Base-by-base conservation (phyloP, 2,888 invertebrate genomes). In the Blomia tropicalis region DNA sequence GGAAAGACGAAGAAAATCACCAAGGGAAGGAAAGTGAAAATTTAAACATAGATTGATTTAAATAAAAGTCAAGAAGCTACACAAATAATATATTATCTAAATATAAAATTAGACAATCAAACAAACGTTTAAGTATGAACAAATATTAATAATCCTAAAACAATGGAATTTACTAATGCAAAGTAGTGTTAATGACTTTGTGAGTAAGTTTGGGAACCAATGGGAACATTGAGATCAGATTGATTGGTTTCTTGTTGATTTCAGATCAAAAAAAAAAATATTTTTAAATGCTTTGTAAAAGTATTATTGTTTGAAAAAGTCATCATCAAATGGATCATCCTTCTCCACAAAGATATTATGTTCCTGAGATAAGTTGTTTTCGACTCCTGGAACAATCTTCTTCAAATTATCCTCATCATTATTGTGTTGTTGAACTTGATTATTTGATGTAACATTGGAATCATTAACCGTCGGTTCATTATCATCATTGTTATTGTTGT, bases 301-400 rank as follows among this genome's bases (percentile, higher is more conserved):
- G n/a, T 56, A n/a, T 56, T 3, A 56, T n/a, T 11, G 11, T 25
- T 56, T 56, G 29, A 56, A 56, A 25, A 56, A 56, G 14, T 56
- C 56, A 56, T 56, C 56, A 27, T 56, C 56, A 31, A 56, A 56
- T 31, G 56, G 56, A 36, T 56, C 56, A 22, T 31, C 29, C 23
- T 56, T 56, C 2, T 7, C 29, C 2, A 23, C 56, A 56, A 56
- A 56, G 19, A 56, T 56, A 22, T 56, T 29, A 14, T n/a, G 11
- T 30, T 56, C 29, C 22, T 22, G 19, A 5, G 14, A 36, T 36
- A 17, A 7, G 36, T n/a, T n/a, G n/a, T n/a, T n/a, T n/a, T n/a
- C n/a, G n/a, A n/a, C n/a, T n/a, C n/a, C n/a, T n/a, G n/a, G n/a
- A n/a, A n/a, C n/a, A n/a, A n/a, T n/a, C n/a, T 36, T 36, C 17